phyloP scores from a whole-genome alignment of 2,888 invertebrate genomes.

The Cryptophagus acutangulus region DNA sequence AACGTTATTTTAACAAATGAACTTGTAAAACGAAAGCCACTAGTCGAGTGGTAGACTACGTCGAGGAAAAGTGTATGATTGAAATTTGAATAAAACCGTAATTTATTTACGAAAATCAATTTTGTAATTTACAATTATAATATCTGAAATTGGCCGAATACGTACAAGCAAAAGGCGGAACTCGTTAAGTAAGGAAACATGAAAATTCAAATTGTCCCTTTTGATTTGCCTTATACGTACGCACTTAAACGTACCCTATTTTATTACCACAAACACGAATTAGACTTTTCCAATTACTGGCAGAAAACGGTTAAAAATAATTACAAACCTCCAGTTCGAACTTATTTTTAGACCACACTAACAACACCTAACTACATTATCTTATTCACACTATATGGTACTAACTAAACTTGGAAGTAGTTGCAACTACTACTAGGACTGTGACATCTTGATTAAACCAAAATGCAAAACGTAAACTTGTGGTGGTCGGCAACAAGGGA shows the following conservation, averaged over 20 bases:
- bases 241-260: not conserved
- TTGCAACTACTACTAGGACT: slow-evolving; percentile 15
- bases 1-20: not conserved
- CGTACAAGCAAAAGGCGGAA: slow-evolving; percentile 37
- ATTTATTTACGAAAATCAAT: slow-evolving; percentile 28
- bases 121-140: slow-evolving; percentile 34
- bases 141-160: slow-evolving; percentile 29
- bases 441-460: slow-evolving; percentile 21
- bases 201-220: slow-evolving; percentile 35
- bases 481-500: slow-evolving; percentile 15
- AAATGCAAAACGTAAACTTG: slow-evolving; percentile 15
- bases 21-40: slow-evolving; percentile 5
- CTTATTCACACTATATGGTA: too few species aligned
- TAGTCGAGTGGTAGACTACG: too few species aligned
- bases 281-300: slow-evolving; percentile 3
- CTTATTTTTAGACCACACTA: too few species aligned
- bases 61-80: slow-evolving; percentile 1
- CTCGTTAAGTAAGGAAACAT: slow-evolving; percentile 36
- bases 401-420: too few species aligned
- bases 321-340: too few species aligned
- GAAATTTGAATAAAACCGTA: slow-evolving; percentile 14
- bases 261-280: slow-evolving; percentile 7
- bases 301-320: too few species aligned
- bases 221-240: slow-evolving; percentile 13
- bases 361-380: too few species aligned